Conservation (phyloP, 2,113 vertebrate species). For the Sapayoa aenigma region DNA sequence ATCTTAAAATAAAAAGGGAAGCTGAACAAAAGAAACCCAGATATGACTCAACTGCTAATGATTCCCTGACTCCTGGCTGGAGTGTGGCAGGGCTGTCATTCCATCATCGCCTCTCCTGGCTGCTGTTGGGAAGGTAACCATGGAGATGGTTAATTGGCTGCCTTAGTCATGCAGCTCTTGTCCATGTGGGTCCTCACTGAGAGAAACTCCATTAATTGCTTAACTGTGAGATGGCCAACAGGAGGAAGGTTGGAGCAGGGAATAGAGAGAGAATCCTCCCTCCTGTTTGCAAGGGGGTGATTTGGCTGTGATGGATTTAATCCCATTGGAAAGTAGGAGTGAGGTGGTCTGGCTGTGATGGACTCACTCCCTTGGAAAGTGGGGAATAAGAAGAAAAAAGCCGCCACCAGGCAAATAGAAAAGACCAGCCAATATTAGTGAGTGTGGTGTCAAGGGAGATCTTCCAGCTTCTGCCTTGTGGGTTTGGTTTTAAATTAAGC, state of each 20-base stretch:
- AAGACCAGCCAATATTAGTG: background rate
- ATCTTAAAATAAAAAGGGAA: conserved; percentile 43
- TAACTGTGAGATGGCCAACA: background rate
- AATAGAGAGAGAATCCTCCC: background rate
- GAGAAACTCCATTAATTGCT: conserved; percentile 32
- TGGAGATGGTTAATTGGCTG: conserved; percentile 47
- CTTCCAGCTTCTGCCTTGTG: background rate
- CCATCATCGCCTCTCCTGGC: background rate
- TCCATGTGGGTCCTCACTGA: background rate
- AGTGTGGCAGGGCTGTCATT: conserved; percentile 15
- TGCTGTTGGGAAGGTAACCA: conserved; percentile 41
- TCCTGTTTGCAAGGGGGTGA: background rate
- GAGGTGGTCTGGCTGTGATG: background rate
- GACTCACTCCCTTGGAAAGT: background rate
- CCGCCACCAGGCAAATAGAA: background rate
- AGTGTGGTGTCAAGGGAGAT: background rate
- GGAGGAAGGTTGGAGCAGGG: background rate
- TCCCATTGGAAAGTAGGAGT: too few relatives aligned
- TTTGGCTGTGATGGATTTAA: too few relatives aligned
- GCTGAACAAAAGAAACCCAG: conserved; percentile 21
- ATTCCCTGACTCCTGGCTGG: conserved; percentile 36
- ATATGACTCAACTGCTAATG: conserved; percentile 46
- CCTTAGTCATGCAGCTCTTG: conserved; percentile 7
- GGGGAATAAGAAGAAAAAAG: background rate
- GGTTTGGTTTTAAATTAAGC: background rate